Percentiles rank a stretch among this genome's conserved stretches.
These are phyloP conservation scores for Sclerodermus sp. DNA, from an alignment of 2,888 invertebrate genomes.

Conservation along the genomic window DNA sequence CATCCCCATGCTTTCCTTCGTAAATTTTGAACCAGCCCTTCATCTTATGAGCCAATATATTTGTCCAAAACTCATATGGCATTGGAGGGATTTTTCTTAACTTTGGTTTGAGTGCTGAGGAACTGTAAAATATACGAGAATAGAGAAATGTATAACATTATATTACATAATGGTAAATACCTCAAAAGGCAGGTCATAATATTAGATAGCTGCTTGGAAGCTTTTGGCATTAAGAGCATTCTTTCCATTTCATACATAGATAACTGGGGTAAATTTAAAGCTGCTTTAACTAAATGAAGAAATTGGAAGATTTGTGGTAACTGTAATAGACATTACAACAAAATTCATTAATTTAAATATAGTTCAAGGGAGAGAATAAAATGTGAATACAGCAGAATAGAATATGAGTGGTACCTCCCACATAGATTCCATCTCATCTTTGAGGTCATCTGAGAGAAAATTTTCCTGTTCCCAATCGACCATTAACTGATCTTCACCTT, in stretches of 20 bases:
- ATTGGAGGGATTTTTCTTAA: conserved; percentile 60
- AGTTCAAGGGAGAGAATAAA: neutral
- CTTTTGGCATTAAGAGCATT: conserved; percentile 62
- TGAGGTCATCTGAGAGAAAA: conserved; percentile 51
- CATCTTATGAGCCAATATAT: conserved; percentile 58
- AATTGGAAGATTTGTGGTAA: conserved; percentile 64
- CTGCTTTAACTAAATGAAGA: conserved; percentile 59
- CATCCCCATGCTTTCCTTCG: conserved; percentile 50
- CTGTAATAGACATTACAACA: conserved; percentile 44
- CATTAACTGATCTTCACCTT: conserved; percentile 53
- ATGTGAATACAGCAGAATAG: neutral
- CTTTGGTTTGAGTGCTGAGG: conserved; percentile 49
- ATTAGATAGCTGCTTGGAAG: conserved; percentile 60
- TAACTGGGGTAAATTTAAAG: conserved; percentile 60
- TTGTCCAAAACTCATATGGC: conserved; percentile 64
- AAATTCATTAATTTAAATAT: neutral
- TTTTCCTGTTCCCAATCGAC: conserved; percentile 59
- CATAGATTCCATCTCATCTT: conserved; percentile 59
- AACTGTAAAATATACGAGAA: too few species aligned
- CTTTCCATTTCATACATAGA: conserved; percentile 64
- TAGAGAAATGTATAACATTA: too few species aligned
- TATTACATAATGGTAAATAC: conserved; percentile 34
- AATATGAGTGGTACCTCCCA: conserved; percentile 60
- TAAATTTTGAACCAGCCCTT: conserved; percentile 61
- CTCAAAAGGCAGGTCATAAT: conserved; percentile 64